These are phyloP conservation scores for Patella caerulea DNA, from an alignment of 2,888 invertebrate species.

Conservation along the genomic window DNA sequence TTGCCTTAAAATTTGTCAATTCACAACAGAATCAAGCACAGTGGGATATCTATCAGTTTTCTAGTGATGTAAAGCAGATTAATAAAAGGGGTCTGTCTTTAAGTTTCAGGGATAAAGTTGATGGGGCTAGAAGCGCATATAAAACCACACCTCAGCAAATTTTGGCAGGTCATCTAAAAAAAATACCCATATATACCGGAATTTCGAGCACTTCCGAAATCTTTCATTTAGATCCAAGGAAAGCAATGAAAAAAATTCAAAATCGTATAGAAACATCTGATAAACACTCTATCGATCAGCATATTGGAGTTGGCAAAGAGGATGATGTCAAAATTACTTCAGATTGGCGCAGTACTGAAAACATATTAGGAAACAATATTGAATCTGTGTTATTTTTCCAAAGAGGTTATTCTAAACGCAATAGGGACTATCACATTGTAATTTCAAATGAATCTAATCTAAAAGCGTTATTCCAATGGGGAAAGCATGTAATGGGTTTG, in stretches of 20 bases:
- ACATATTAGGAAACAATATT: background rate
- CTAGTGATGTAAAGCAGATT: background rate
- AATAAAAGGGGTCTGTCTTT: background rate
- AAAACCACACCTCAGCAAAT: constrained; percentile 1
- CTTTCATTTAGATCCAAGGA: background rate
- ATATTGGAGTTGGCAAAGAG: no score
- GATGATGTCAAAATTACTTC: background rate
- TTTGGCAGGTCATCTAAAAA: background rate
- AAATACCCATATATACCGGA: background rate
- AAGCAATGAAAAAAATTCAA: background rate
- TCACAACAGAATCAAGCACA: background rate
- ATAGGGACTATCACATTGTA: background rate
- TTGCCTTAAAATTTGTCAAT: background rate
- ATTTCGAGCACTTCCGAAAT: background rate
- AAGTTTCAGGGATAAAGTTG: background rate
- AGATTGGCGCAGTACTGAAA: background rate
- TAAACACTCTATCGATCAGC: background rate
- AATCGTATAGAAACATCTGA: background rate
- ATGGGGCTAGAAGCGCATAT: background rate
- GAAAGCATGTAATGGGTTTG: no score
- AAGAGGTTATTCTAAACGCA: background rate
- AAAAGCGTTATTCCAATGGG: background rate
- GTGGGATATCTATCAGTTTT: background rate
- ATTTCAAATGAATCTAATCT: background rate
- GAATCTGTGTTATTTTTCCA: background rate